These are phyloP conservation scores for Cyclargus thomasi DNA, from an alignment of 1,140 invertebrate genomes.

Conservation along the genomic window DNA sequence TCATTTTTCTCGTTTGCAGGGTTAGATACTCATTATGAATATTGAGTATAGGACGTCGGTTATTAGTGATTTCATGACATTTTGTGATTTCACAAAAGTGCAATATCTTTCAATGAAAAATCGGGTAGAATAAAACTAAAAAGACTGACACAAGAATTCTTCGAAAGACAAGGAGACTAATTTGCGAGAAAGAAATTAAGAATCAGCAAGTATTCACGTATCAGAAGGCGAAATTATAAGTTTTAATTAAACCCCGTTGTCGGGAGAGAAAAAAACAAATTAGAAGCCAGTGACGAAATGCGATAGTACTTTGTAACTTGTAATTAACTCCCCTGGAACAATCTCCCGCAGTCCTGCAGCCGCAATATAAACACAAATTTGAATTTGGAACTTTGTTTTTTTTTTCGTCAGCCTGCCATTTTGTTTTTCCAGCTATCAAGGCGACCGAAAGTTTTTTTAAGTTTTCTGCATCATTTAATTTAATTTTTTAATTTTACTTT, in stretches of 20 bases:
- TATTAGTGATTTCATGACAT: too few species aligned
- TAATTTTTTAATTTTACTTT: not conserved
- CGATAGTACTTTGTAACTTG: conserved; percentile 34
- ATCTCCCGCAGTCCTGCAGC: conserved; percentile 19
- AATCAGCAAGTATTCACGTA: conserved; percentile 19
- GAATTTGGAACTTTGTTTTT: conserved; percentile 18
- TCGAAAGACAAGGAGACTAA: not conserved
- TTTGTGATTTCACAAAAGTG: too few species aligned
- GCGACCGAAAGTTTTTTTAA: not conserved
- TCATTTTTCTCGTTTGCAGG: not conserved
- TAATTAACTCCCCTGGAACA: conserved; percentile 43
- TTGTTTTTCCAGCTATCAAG: not conserved
- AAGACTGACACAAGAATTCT: not conserved
- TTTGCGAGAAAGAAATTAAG: not conserved
- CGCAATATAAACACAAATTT: conserved; percentile 21
- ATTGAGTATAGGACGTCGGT: too few species aligned
- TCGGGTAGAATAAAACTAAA: not conserved
- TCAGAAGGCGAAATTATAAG: conserved; percentile 19
- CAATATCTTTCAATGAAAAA: not conserved
- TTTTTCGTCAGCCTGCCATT: not conserved
- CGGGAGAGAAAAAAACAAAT: conserved; percentile 23
- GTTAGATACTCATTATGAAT: not conserved
- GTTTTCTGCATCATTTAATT: not conserved
- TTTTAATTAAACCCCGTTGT: conserved; percentile 23
- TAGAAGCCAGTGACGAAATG: conserved; percentile 28